Evolutionary conservation across 2,888 invertebrate genomes (phyloP).

Genomic region (Cistogaster globosa): DNA sequence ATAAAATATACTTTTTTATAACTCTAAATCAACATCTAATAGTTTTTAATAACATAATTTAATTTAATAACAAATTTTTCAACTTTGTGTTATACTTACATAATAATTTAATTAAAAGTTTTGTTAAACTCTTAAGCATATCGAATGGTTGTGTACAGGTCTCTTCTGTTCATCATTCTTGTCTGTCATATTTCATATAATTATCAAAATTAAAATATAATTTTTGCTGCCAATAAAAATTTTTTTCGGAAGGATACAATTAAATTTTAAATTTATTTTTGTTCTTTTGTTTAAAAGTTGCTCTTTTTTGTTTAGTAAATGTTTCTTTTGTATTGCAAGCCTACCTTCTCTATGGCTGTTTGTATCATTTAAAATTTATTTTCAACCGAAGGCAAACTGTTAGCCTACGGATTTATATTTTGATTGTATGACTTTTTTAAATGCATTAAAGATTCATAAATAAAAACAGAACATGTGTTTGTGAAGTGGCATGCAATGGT

Average conservation of each 20-base stretch:
- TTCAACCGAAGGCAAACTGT: neutral
- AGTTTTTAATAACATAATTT: too few species aligned
- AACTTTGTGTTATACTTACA: too few species aligned
- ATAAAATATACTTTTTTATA: too few species aligned
- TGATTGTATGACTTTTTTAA: constrained; percentile 6
- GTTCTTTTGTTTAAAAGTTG: neutral
- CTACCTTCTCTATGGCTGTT: neutral
- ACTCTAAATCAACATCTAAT: too few species aligned
- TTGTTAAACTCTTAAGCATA: too few species aligned
- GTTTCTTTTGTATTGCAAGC: neutral
- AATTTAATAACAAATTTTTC: too few species aligned
- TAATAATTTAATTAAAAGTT: too few species aligned
- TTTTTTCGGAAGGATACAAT: constrained; percentile 25
- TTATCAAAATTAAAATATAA: constrained; percentile 43
- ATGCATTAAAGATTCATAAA: constrained; percentile 54
- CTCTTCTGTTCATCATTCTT: neutral
- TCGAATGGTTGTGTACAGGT: too few species aligned
- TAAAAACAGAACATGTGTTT: constrained; percentile 50
- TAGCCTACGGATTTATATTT: neutral
- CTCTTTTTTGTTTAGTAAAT: neutral
- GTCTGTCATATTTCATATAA: constrained; percentile 30
- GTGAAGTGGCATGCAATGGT: constrained; percentile 47
- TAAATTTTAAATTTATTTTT: constrained; percentile 4
- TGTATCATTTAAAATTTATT: neutral
- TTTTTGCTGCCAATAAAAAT: constrained; percentile 8